These are phyloP conservation scores for Neoarius graeffei DNA, from an alignment of 2,113 vertebrate species.

Conservation along the genomic window DNA sequence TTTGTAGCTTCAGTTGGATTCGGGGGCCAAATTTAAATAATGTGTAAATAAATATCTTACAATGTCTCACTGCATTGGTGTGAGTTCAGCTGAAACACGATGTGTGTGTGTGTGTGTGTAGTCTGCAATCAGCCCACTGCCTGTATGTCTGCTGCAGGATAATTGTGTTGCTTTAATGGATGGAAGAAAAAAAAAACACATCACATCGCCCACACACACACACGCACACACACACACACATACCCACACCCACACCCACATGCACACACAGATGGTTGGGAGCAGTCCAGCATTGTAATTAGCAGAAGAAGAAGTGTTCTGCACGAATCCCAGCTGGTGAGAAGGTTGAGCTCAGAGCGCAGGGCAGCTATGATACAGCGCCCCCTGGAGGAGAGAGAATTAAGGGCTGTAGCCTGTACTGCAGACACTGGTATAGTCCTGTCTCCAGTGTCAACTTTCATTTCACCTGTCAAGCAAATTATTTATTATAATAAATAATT, in stretches of 20 bases:
- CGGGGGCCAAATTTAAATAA: neutral
- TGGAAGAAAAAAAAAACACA: constrained; percentile 17
- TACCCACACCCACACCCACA: neutral
- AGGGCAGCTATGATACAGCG: too few species aligned
- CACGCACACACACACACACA: neutral
- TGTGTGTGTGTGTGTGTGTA: neutral
- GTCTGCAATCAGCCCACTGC: neutral
- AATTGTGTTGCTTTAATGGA: constrained; percentile 1
- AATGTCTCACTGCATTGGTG: neutral
- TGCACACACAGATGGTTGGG: neutral
- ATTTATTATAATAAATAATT: neutral
- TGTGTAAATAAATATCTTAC: neutral
- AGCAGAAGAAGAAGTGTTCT: too few species aligned
- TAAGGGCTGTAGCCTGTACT: neutral
- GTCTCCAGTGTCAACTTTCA: neutral
- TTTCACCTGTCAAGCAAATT: neutral
- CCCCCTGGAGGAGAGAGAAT: neutral
- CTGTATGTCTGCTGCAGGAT: neutral
- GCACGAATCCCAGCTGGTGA: too few species aligned
- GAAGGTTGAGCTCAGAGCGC: too few species aligned
- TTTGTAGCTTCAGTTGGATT: neutral
- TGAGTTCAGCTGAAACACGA: neutral
- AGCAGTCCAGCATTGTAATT: neutral
- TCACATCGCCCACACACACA: neutral
- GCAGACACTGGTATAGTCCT: neutral